Evolutionary conservation across 2,113 vertebrate genomes (phyloP).

Genomic region (Gallinago jamesoni): DNA sequence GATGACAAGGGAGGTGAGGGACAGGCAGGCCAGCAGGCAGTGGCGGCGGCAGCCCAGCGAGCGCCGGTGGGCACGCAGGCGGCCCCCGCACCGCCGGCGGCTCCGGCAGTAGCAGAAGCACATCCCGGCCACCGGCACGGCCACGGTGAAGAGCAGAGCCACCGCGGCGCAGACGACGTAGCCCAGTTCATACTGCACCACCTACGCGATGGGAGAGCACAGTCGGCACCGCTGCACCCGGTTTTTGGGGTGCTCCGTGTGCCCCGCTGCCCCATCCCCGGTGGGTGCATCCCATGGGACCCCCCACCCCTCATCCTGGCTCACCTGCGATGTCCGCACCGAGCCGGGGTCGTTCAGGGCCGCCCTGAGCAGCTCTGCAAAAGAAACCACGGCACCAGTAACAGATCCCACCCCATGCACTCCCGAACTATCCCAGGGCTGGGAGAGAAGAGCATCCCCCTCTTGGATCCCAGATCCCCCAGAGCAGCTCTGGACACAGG

Average conservation of each 20-base stretch:
- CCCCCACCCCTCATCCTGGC: fast-evolving
- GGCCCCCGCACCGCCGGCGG: slow-evolving; percentile 54
- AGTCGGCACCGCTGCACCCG: fast-evolving
- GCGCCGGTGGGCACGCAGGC: slow-evolving; percentile 66
- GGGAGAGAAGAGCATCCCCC: not conserved
- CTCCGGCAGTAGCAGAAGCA: slow-evolving; percentile 74
- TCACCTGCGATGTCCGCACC: slow-evolving; percentile 69
- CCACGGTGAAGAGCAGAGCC: slow-evolving; percentile 72
- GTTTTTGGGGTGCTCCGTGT: not conserved
- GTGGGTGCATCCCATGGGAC: fast-evolving
- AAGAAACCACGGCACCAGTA: not conserved
- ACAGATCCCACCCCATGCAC: fast-evolving
- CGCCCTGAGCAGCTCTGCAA: slow-evolving; percentile 68
- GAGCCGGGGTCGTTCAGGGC: slow-evolving; percentile 66
- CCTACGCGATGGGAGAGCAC: slow-evolving; percentile 11
- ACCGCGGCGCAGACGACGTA: slow-evolving; percentile 74
- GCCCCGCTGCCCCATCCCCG: fast-evolving
- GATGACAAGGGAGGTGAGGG: slow-evolving; percentile 74
- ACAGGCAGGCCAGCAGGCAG: slow-evolving; percentile 67
- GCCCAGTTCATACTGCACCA: slow-evolving; percentile 79
- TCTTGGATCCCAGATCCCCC: fast-evolving
- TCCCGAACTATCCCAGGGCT: fast-evolving
- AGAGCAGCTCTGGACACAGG: fast-evolving
- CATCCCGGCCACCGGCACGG: slow-evolving; percentile 67
- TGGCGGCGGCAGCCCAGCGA: slow-evolving; percentile 60